These are phyloP conservation scores for Marasmarcha lunaedactyla DNA, from an alignment of 2,888 invertebrate genomes.

Conservation along the genomic window DNA sequence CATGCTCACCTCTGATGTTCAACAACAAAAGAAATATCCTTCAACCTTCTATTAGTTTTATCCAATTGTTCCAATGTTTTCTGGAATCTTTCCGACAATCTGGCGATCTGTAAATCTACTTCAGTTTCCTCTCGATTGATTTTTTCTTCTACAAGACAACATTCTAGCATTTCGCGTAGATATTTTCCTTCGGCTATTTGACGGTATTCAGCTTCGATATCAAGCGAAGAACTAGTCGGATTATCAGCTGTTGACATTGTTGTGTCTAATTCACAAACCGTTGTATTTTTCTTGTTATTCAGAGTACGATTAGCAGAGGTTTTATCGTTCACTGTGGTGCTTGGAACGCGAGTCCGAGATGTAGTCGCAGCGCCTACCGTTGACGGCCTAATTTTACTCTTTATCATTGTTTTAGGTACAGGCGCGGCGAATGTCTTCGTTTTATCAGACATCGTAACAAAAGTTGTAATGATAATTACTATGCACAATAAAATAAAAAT, in stretches of 20 bases:
- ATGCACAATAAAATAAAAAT: not conserved
- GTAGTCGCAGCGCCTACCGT: slow-evolving; percentile 22
- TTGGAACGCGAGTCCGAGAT: slow-evolving; percentile 21
- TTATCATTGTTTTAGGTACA: slow-evolving; percentile 21
- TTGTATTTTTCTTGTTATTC: slow-evolving; percentile 24
- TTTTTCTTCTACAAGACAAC: slow-evolving; percentile 49
- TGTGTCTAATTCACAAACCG: slow-evolving; percentile 24
- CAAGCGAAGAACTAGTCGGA: slow-evolving; percentile 20
- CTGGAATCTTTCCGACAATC: slow-evolving; percentile 51
- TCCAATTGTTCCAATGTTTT: slow-evolving; percentile 51
- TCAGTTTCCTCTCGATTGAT: slow-evolving; percentile 43
- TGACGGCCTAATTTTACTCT: slow-evolving; percentile 27
- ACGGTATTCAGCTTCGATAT: slow-evolving; percentile 33
- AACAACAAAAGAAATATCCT: slow-evolving; percentile 53
- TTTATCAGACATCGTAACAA: slow-evolving; percentile 42
- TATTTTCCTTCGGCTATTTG: slow-evolving; percentile 47
- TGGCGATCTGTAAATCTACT: slow-evolving; percentile 53
- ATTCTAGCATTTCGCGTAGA: slow-evolving; percentile 41
- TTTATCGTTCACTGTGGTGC: slow-evolving; percentile 21
- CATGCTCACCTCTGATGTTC: slow-evolving; percentile 51
- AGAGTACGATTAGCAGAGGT: slow-evolving; percentile 15
- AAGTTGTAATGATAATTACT: not conserved
- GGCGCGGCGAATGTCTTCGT: slow-evolving; percentile 28
- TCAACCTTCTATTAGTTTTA: slow-evolving; percentile 50
- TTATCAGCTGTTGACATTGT: slow-evolving; percentile 29